These are phyloP conservation scores for Desmophyllum pertusum DNA, from an alignment of 92 coral and sea anemone genomes.

Conservation along the genomic window DNA sequence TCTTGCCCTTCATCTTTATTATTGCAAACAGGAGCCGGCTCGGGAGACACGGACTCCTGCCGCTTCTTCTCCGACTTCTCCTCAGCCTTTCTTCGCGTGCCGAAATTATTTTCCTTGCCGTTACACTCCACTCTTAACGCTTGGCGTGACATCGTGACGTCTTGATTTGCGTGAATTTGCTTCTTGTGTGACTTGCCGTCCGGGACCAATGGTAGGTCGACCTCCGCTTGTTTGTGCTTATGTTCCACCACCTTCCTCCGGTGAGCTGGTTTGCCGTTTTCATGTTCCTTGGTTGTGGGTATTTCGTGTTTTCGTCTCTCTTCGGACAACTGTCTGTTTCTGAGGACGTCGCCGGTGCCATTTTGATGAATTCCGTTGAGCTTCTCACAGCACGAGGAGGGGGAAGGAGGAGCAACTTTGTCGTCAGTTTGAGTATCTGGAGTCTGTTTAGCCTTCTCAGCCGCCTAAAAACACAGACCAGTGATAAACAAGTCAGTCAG, in stretches of 20 bases:
- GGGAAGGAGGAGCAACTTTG: neutral
- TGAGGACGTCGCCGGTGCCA: neutral
- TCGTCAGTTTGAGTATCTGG: neutral
- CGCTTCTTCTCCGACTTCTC: constrained; percentile 42
- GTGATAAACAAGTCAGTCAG: neutral
- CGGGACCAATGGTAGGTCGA: too few relatives aligned
- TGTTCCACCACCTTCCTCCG: constrained; percentile 17
- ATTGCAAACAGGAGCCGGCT: constrained; percentile 6
- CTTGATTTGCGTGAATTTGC: constrained; percentile 26
- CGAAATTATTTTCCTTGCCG: constrained; percentile 37
- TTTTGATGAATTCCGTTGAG: constrained; percentile 18
- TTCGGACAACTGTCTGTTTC: constrained; percentile 8
- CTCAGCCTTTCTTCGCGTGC: constrained; percentile 43
- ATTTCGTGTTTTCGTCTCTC: constrained; percentile 8
- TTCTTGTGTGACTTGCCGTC: constrained; percentile 42
- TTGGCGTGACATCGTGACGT: constrained; percentile 36
- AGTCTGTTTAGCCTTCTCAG: constrained; percentile 38
- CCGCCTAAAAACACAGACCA: constrained; percentile 18
- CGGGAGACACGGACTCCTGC: constrained; percentile 34
- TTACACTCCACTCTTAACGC: constrained; percentile 16
- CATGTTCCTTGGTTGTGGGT: constrained; percentile 1
- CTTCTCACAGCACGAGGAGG: constrained; percentile 18
- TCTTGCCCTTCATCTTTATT: constrained; percentile 23
- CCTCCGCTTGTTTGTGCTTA: constrained; percentile 34
- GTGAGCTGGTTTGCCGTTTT: constrained; percentile 27